These are phyloP conservation scores for Dicentrarchus labrax DNA, from an alignment of 2,113 vertebrate species.

Conservation along the genomic window DNA sequence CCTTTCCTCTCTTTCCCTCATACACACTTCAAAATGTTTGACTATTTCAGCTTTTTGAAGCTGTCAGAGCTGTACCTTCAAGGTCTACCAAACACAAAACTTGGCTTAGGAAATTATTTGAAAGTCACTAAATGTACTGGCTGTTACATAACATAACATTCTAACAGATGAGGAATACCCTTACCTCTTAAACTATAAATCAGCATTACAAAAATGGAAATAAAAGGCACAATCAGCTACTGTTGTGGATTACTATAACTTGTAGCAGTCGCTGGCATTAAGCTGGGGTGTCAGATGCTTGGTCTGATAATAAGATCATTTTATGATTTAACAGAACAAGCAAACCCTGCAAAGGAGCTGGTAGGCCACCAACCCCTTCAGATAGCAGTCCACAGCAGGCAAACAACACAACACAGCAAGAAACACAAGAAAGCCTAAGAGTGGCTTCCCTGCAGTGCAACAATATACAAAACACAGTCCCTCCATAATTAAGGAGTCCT, in stretches of 20 bases:
- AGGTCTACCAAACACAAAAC: slow-evolving; percentile 44
- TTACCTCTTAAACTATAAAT: slow-evolving; percentile 10
- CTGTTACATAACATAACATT: slow-evolving; percentile 2
- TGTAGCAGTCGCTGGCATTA: too few relatives aligned
- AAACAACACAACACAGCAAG: too few relatives aligned
- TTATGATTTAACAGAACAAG: too few relatives aligned
- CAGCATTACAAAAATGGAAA: background rate
- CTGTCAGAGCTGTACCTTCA: slow-evolving; percentile 52
- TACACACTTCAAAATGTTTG: slow-evolving; percentile 45
- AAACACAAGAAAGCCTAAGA: too few relatives aligned
- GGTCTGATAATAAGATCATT: too few relatives aligned
- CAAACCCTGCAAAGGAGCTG: too few relatives aligned
- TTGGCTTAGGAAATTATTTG: slow-evolving; percentile 33
- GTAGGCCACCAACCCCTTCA: too few relatives aligned
- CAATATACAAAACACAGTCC: too few relatives aligned
- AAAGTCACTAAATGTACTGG: slow-evolving; percentile 40
- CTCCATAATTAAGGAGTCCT: too few relatives aligned
- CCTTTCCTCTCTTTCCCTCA: background rate
- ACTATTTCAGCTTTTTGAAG: slow-evolving; percentile 38
- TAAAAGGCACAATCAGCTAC: background rate
- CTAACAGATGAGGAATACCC: slow-evolving; percentile 6
- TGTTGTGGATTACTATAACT: background rate
- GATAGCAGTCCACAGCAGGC: too few relatives aligned
- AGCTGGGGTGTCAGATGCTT: too few relatives aligned
- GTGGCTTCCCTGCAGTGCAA: too few relatives aligned